Base-by-base conservation (phyloP, 2,797 vertebrate species). In the Zalophus californianus region DNA sequence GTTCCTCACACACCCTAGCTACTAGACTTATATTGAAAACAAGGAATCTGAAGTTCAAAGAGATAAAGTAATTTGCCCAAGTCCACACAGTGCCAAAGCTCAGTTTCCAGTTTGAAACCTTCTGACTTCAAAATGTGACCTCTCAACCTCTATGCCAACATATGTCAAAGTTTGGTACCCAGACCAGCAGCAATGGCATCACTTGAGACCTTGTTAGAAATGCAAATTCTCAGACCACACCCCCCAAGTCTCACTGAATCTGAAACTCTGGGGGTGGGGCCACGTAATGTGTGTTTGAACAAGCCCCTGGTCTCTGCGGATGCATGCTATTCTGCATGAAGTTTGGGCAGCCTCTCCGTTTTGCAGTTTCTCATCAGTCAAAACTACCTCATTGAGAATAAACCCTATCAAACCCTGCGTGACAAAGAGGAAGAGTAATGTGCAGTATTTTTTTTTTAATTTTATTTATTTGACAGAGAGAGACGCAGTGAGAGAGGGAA, bases 21-120 rank as follows among this genome's bases (percentile, higher is more conserved):
- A 20, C 80, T n/a, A 85, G 2, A 89, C 5, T 27, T 50, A 29
- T 5, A 7, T 20, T 16, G 54, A 27, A 79, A 38, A 73, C 50
- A 92, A 25, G 38, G n/a, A 93, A 90, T 52, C 38, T 38, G 64
- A 92, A 89, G 52, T 23, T 72, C 70, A 86, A 85, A 73, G 58
- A 85, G 5, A 72, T 25, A 75, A 75, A 48, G 16, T 10, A 50
- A 44, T 58, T 70, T 94, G 29, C 52, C 38, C 35, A 91, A 95
- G 27, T 1, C 58, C 16, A 32, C 23, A 7, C 5, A 68, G 8
- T 54, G 66, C 13, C 56, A 41, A 66, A 54, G 12, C 5, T 60
- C 62, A 64, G 41, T 23, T 70, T 95, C 58, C 3, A 27, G 1
- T 73, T 12, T 62, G 60, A 66, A 87, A 77, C 70, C 12, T 70